Evolutionary conservation across 37 sponge, comb jelly and placozoan genomes (phyloP).

Genomic region (Aphrocallistes beatrix): DNA sequence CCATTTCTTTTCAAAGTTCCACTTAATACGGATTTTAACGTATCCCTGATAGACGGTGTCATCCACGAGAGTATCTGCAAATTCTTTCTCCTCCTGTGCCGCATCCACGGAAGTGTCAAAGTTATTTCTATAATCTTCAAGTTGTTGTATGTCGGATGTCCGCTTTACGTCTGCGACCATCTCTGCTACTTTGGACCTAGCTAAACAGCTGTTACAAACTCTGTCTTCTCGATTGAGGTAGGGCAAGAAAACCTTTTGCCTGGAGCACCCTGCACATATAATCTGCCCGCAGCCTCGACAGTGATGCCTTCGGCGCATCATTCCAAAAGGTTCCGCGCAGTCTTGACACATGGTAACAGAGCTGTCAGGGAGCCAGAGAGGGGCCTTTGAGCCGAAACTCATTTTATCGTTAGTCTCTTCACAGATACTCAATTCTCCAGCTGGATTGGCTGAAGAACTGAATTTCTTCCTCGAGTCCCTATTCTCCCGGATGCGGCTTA

Average conservation of each 20-base stretch:
- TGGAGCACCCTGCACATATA: constrained; percentile 62
- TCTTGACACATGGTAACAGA: constrained; percentile 82
- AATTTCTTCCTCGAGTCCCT: background rate
- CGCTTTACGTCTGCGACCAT: background rate
- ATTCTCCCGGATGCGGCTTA: background rate
- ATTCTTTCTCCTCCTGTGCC: background rate
- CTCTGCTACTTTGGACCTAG: background rate
- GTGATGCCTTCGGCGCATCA: constrained; percentile 81
- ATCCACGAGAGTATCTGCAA: background rate
- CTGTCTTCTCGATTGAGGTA: constrained; percentile 50
- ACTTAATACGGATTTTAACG: constrained; percentile 28
- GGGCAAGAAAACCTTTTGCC: constrained; percentile 46
- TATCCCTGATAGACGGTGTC: background rate
- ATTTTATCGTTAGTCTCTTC: background rate
- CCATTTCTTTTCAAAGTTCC: constrained; percentile 50
- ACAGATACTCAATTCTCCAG: background rate
- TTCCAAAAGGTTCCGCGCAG: constrained; percentile 61
- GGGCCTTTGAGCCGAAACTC: constrained; percentile 30
- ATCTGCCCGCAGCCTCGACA: constrained; percentile 92
- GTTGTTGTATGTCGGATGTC: background rate
- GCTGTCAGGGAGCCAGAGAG: constrained; percentile 86
- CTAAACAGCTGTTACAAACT: constrained; percentile 42
- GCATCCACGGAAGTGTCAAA: background rate
- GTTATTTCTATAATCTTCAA: background rate
- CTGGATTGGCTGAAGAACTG: background rate